A percentile compares a stretch with the other conserved stretches of the same genome.
Conservation (phyloP, 2,113 vertebrate genomes). For the Ophiodon elongatus region DNA sequence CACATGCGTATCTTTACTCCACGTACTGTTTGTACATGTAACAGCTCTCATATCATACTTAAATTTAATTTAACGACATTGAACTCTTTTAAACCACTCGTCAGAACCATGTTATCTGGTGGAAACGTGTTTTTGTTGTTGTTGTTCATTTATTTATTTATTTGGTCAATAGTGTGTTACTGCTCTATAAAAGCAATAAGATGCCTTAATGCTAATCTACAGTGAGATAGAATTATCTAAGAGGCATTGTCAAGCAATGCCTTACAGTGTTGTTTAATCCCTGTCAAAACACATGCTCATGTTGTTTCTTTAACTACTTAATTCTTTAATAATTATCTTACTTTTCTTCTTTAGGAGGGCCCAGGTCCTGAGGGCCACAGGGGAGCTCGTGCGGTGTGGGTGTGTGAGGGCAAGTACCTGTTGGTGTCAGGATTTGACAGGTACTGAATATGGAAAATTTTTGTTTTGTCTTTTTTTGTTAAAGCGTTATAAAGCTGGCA, state of each 20-base stretch:
- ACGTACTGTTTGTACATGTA: background rate
- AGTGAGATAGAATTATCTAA: background rate
- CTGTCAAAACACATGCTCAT: background rate
- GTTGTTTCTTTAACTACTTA: background rate
- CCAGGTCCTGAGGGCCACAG: conserved; percentile 91
- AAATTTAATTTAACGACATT: background rate
- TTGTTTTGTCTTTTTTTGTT: background rate
- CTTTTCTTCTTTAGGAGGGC: conserved; percentile 87
- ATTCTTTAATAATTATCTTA: background rate
- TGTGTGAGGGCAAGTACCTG: conserved; percentile 88
- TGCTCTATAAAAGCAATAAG: background rate
- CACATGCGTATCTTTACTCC: background rate
- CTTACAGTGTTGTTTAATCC: too few species aligned
- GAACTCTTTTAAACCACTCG: background rate
- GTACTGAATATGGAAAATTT: conserved; percentile 70
- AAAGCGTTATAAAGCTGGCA: background rate
- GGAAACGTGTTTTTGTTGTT: background rate
- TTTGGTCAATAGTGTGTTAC: background rate
- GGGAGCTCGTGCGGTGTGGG: conserved; percentile 94
- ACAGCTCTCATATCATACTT: background rate
- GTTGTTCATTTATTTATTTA: background rate
- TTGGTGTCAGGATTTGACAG: conserved; percentile 95
- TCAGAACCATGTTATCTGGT: background rate
- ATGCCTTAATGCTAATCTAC: background rate
- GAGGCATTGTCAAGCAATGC: too few species aligned